Conservation (phyloP, 2,113 vertebrate species). For the Vidua chalybeata region DNA sequence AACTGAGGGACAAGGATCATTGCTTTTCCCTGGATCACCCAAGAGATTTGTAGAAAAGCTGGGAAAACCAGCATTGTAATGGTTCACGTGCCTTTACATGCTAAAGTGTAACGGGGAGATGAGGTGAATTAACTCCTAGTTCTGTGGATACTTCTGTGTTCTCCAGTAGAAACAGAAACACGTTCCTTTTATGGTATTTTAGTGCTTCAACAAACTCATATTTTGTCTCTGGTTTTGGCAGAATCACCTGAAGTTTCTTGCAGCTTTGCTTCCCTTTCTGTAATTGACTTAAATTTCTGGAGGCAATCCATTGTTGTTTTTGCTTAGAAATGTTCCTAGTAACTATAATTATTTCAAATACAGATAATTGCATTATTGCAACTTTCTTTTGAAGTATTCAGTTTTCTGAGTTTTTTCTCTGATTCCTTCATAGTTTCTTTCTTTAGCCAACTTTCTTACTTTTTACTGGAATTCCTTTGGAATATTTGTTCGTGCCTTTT, state of each 20-base stretch:
- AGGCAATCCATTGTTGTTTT: background rate
- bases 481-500: background rate
- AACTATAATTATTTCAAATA: slow-evolving; percentile 28
- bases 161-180: background rate
- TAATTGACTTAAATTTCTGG: slow-evolving; percentile 3
- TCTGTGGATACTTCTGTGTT: background rate
- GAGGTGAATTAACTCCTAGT: background rate
- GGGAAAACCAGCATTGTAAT: fast-evolving
- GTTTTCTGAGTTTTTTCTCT: background rate
- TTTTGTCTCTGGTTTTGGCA: slow-evolving; percentile 7
- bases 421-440: background rate
- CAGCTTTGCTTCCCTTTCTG: background rate
- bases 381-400: background rate
- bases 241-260: background rate
- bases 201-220: background rate
- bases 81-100: background rate
- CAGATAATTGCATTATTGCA: background rate
- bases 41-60: background rate
- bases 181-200: background rate
- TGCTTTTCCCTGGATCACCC: background rate
- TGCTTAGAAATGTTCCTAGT: background rate
- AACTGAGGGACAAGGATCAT: background rate
- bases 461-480: background rate
- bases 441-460: background rate
- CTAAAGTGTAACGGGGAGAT: background rate